phyloP scores from a whole-genome alignment of 2,888 invertebrate genomes.

The Hemicrepidius hirtus region DNA sequence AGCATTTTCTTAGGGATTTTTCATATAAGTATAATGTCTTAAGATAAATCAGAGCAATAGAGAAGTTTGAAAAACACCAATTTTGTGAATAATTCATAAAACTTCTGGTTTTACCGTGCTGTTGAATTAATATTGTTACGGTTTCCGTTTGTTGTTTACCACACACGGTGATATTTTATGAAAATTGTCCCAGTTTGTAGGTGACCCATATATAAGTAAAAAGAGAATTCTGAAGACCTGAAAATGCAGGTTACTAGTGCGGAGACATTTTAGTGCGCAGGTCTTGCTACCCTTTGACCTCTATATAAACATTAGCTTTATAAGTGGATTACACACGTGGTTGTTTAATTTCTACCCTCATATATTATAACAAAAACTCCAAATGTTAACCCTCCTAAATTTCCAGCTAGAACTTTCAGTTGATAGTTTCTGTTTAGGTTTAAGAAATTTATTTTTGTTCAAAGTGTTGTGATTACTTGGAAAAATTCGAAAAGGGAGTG shows the following conservation, averaged over 20 bases:
- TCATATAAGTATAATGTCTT: no score
- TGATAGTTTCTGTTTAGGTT: no score
- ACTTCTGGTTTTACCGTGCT: conserved; percentile 4
- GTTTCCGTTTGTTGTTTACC: conserved; percentile 18
- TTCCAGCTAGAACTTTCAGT: not conserved
- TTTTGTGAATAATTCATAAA: conserved; percentile 21
- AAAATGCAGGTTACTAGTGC: conserved; percentile 43
- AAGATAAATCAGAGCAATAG: not conserved
- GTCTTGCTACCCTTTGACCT: conserved; percentile 45
- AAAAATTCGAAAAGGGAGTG: no score
- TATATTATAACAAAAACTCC: not conserved
- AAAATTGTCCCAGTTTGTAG: conserved; percentile 27
- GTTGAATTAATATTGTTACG: conserved; percentile 10
- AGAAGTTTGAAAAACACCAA: not conserved
- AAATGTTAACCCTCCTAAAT: not conserved
- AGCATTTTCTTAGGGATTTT: no score
- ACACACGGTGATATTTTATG: conserved; percentile 16
- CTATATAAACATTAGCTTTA: conserved; percentile 16
- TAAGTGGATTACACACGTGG: not conserved
- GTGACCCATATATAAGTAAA: conserved; percentile 33
- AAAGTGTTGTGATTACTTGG: no score
- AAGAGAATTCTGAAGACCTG: conserved; percentile 15
- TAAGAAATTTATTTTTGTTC: no score
- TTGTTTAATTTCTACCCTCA: not conserved
- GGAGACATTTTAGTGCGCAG: conserved; percentile 33